Evolutionary conservation across 1,140 invertebrate genomes (phyloP).

Genomic region (Eurosta solidaginis): DNA sequence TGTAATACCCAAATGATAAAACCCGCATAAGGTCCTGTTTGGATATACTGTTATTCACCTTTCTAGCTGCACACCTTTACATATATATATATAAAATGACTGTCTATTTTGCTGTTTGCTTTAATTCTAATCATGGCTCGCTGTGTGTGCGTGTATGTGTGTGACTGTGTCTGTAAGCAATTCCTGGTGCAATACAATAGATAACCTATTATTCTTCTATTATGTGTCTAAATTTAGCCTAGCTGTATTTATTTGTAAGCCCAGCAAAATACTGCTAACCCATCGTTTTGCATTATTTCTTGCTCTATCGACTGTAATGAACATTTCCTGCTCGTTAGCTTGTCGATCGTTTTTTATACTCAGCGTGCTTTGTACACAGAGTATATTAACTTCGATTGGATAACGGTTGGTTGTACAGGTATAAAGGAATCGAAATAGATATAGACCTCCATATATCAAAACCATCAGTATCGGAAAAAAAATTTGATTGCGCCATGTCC

Average conservation of each 20-base stretch:
- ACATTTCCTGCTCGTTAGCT: not conserved
- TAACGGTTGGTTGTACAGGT: too few species aligned
- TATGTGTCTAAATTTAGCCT: slow-evolving; percentile 28
- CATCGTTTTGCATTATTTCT: not conserved
- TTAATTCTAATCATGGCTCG: too few species aligned
- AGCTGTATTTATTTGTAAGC: not conserved
- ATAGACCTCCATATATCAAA: too few species aligned
- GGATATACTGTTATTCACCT: not conserved
- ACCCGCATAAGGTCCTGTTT: not conserved
- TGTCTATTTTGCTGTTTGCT: not conserved
- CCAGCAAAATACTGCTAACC: not conserved
- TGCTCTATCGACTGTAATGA: not conserved
- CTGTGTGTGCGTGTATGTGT: not conserved
- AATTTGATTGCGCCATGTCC: too few species aligned
- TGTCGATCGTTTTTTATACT: too few species aligned
- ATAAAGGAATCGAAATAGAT: too few species aligned
- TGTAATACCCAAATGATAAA: not conserved
- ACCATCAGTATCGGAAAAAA: too few species aligned
- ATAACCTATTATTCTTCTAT: slow-evolving; percentile 27
- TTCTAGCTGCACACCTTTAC: not conserved
- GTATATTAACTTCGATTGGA: too few species aligned
- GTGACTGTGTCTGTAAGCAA: not conserved
- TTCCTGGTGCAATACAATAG: slow-evolving; percentile 5
- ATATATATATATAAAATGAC: not conserved
- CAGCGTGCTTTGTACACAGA: too few species aligned